Evolutionary conservation across 2,888 invertebrate species (phyloP), one percentile per base, ranked within the genome.

Genomic region (Ophioninae sp.): DNA sequence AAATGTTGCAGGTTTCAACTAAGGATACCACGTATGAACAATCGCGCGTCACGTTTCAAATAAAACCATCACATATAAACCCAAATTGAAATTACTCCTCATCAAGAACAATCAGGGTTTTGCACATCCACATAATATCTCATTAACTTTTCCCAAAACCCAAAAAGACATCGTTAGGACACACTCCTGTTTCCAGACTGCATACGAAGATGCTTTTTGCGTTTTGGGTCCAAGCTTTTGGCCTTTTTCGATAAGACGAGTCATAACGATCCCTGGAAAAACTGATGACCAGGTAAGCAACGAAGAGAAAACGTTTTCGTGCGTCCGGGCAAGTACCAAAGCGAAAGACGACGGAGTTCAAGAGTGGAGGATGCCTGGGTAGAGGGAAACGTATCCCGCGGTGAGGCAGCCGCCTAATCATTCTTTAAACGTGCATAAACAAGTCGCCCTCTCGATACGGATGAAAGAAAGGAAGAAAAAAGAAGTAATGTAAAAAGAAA

Each of bases 401-500:
- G 92, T 86, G 91, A 89, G 87, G 88, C 90, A 88, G 89, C 90
- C 89, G 92, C 91, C 92, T 92, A 92, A 92, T 92, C 92, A 92
- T 92, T 92, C 92, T 92, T 92, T 92, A 92, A 92, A 92, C 90
- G 92, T 89, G 91, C 91, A 92, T 92, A 92, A 92, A 92, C 92
- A 91, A 92, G 91, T 91, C 90, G 85, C 89, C 87, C 84, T 85
- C 85, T 85, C 82, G 84, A 85, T 85, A 80, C 65, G 62, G 21
- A 68, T 21, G 65, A 72, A 79, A 75, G 70, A 75, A 82, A 79
- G 62, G 23, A 37, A 23, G 64, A 37, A 78, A 78, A 30, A 30
- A 30, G 3, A 30, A 1, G 30, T 30, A 13, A 57, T 21, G 37
- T 21, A 57, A 39, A 69, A 13, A 57, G 30, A 44, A 76, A 69